phyloP scores from a whole-genome alignment of 2,888 invertebrate genomes.

The Lithodes maja region DNA sequence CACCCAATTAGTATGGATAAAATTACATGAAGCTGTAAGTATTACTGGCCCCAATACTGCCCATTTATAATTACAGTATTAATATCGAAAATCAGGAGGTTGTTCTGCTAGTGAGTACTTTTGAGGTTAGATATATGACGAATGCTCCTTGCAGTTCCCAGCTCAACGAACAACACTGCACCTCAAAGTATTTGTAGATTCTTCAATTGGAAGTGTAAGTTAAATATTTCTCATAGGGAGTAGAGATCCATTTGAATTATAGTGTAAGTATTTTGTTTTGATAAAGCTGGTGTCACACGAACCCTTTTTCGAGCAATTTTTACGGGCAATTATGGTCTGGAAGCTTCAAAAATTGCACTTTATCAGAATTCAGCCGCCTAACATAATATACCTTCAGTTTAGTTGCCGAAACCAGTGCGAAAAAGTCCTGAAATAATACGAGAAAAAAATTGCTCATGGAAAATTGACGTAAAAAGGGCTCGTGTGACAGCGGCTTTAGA shows the following conservation, averaged over 20 bases:
- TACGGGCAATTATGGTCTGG: too few relatives aligned
- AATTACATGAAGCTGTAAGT: constrained; percentile 21
- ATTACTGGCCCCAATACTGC: constrained; percentile 34
- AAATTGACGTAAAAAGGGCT: too few relatives aligned
- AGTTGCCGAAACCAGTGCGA: too few relatives aligned
- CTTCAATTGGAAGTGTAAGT: constrained; percentile 32
- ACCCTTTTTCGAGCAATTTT: too few relatives aligned
- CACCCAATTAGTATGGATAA: too few relatives aligned
- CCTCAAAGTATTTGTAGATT: constrained; percentile 10
- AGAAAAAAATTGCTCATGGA: too few relatives aligned
- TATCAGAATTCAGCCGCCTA: too few relatives aligned
- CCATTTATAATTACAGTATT: constrained; percentile 24
- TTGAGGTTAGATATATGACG: constrained; percentile 1
- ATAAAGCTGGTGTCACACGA: background rate
- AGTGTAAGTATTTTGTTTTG: background rate
- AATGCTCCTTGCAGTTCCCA: constrained; percentile 27
- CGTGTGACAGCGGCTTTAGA: too few relatives aligned
- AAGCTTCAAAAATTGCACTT: too few relatives aligned
- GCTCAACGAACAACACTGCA: constrained; percentile 24
- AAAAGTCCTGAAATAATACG: too few relatives aligned
- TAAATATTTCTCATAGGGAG: constrained; percentile 21
- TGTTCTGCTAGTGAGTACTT: constrained; percentile 29
- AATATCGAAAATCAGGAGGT: constrained; percentile 11
- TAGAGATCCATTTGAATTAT: constrained; percentile 12
- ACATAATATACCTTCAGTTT: too few relatives aligned